phyloP scores from a whole-genome alignment of 2,888 invertebrate genomes.

The Aspidapion aeneum region DNA sequence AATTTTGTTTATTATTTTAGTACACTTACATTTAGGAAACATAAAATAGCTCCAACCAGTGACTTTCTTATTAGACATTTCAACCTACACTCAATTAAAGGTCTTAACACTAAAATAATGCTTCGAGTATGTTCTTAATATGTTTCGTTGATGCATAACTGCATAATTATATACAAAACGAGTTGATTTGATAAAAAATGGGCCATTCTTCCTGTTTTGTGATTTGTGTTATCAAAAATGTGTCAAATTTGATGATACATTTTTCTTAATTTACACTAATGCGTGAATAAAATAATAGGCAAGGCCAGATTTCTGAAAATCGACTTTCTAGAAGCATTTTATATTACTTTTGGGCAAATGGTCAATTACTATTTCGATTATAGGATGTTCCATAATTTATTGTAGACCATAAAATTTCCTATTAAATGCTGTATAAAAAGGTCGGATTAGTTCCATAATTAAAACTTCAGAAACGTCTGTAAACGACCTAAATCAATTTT shows the following conservation, averaged over 20 bases:
- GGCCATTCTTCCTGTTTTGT: neutral
- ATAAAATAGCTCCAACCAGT: neutral
- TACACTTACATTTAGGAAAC: neutral
- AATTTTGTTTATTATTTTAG: neutral
- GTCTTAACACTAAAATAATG: neutral
- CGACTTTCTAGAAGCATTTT: too few species aligned
- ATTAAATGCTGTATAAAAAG: too few species aligned
- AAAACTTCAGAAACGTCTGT: too few species aligned
- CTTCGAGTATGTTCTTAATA: neutral
- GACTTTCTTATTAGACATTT: neutral
- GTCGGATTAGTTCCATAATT: too few species aligned
- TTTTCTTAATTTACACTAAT: too few species aligned
- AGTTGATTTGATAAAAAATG: neutral
- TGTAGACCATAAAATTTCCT: too few species aligned
- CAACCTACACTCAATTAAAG: neutral
- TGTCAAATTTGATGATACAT: neutral
- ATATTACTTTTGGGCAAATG: too few species aligned
- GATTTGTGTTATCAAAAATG: neutral
- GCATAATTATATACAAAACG: neutral
- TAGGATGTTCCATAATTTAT: too few species aligned
- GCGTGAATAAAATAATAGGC: too few species aligned
- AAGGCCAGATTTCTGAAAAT: too few species aligned
- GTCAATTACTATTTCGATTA: too few species aligned
- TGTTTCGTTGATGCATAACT: neutral
- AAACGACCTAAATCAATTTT: too few species aligned